Evolutionary conservation across 2,888 invertebrate species (phyloP), one percentile per base, ranked within the genome.

Genomic region (Yponomeuta sedellus): DNA sequence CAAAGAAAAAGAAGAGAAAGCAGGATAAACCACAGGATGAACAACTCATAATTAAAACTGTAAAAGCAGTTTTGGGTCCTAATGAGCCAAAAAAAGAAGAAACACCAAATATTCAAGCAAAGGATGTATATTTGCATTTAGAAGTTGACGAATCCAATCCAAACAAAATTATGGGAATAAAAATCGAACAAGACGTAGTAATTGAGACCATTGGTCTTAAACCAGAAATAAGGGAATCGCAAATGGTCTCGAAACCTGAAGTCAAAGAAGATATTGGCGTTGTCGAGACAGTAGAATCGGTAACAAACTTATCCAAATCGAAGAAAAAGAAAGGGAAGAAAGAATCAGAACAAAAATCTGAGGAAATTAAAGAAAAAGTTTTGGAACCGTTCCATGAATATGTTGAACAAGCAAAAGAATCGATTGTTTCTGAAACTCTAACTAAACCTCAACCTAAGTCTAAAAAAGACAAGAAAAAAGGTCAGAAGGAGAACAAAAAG

Each of bases 321-420:
- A 52, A 77, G 72, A 85, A 79, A 72, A 81, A 75, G 72, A 83
- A 78, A 73, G 64, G 64, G 61, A 70, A 66, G 66, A 82, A 80
- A 71, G 76, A 71, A 58, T 12, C 44, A 6, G 3, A 52, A 52
- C 44, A 12, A 52, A 52, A 52, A 5, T 5, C 1, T 5, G 44
- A 52, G 44, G 44, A 52, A 52, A 5, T 1, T 52, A 52, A 52
- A 52, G 16, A 16, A 52, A 1, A 52, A 52, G 44, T 52, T 16
- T 52, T 52, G 12, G 44, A 52, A 52, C 44, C 10, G 44, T 16
- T 16, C 16, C 44, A 52, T 16, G 44, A 16, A 12, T 4, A 16
- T 52, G 44, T 52, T 52, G 16, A 52, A 52, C 44, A 12, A 52
- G 16, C 12, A 16, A 12, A 4, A 16, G 44, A 16, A 16, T 52